Evolutionary conservation across 2,797 vertebrate genomes (phyloP).

Genomic region (Aeoliscus strigatus): DNA sequence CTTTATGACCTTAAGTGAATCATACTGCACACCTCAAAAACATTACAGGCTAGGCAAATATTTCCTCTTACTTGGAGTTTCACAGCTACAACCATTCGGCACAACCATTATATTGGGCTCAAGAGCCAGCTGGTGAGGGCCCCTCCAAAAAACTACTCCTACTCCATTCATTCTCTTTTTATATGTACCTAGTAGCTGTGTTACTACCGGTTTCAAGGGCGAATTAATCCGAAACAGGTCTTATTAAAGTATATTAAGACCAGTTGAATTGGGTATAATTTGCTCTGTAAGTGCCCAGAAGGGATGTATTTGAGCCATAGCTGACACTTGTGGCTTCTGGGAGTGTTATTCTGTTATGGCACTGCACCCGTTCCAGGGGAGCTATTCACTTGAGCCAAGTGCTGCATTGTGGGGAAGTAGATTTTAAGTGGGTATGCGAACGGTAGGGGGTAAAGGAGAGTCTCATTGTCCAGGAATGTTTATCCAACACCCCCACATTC

Average conservation of each 20-base stretch:
- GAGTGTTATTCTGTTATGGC: conserved; percentile 50
- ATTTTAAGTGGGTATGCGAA: conserved; percentile 63
- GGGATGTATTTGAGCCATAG: conserved; percentile 63
- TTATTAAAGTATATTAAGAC: conserved; percentile 78
- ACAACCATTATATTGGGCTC: conserved; percentile 69
- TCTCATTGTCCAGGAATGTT: conserved; percentile 76
- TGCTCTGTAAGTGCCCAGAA: conserved; percentile 65
- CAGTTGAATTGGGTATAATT: conserved; percentile 67
- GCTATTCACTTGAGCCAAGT: conserved; percentile 49
- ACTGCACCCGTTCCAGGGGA: conserved; percentile 45
- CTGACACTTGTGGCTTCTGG: conserved; percentile 67
- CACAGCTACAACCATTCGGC: conserved; percentile 70
- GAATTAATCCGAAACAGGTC: conserved; percentile 79
- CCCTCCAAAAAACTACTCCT: too few species aligned
- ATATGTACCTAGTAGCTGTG: conserved; percentile 78
- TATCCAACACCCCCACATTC: conserved; percentile 42
- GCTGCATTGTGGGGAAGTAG: conserved; percentile 59
- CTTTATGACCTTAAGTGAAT: conserved; percentile 71
- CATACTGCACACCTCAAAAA: conserved; percentile 66
- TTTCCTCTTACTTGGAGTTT: conserved; percentile 69
- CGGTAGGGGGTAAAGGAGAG: conserved; percentile 63
- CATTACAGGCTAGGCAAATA: conserved; percentile 66
- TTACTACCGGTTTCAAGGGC: conserved; percentile 78
- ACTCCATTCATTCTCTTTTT: conserved; percentile 75
- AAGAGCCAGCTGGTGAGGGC: conserved; percentile 71